phyloP scores from a whole-genome alignment of 2,888 invertebrate genomes.

The Sceliomorpha sp. region DNA sequence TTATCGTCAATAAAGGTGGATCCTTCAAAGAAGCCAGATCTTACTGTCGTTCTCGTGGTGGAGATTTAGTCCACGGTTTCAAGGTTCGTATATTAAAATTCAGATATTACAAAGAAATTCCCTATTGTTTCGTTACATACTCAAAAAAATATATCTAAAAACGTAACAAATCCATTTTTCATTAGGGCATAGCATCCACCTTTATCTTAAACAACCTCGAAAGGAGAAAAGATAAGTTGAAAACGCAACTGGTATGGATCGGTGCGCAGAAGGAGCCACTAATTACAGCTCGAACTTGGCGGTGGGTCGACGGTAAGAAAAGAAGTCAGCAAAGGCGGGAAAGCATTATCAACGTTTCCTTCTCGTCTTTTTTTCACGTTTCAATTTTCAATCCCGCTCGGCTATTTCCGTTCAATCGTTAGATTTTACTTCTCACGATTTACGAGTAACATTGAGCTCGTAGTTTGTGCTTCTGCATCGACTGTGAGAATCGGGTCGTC shows the following conservation, averaged over 20 bases:
- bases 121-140: no score
- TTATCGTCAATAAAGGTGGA: constrained; percentile 89
- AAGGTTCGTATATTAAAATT: constrained; percentile 76
- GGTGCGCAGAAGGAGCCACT: constrained; percentile 94
- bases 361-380: constrained; percentile 16
- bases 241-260: constrained; percentile 94
- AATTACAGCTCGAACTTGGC: constrained; percentile 91
- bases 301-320: constrained; percentile 91
- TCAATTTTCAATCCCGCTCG: constrained; percentile 24
- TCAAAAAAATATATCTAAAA: no score
- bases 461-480: constrained; percentile 38
- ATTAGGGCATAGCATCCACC: constrained; percentile 84
- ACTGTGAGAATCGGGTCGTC: constrained; percentile 71
- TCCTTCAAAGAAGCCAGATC: constrained; percentile 90
- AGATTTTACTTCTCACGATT: constrained; percentile 62
- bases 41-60: constrained; percentile 88
- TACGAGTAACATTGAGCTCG: constrained; percentile 42
- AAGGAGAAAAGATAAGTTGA: constrained; percentile 88
- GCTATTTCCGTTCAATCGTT: constrained; percentile 43
- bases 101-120: constrained; percentile 12
- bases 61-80: constrained; percentile 87
- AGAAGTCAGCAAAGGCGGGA: constrained; percentile 6
- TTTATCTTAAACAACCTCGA: constrained; percentile 90
- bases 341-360: constrained; percentile 20
- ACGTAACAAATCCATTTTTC: background rate